Base-by-base conservation (phyloP, 1,140 invertebrate genomes). In the Anadara kagoshimensis region DNA sequence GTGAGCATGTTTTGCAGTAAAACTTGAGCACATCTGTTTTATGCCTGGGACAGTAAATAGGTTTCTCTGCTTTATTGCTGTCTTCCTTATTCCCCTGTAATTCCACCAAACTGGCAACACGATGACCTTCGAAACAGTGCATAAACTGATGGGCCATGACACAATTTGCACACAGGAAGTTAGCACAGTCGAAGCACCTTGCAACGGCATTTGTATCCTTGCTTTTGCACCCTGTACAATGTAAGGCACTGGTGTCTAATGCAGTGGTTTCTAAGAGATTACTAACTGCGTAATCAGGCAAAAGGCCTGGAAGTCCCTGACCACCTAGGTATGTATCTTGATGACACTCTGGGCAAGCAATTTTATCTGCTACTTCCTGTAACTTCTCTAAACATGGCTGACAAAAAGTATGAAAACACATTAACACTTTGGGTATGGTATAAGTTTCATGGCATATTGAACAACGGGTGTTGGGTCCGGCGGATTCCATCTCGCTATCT, bases 111-210 rank as follows among this genome's bases (percentile, higher is more conserved):
- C 93, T 94, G 51, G 94, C 91, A 18, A 98, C 95, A 12, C 82
- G 73, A 90, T 99, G 98, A 44, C 96, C 96, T 88, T 98, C 96
- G 90, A 99, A 99, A 87, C 96, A 98, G 87, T 98, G 96, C 97
- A 99, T 99, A 87, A 95, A 98, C 89, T 98, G 95, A 89, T 99
- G 97, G 53, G 97, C 97, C 93, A 97, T 97, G 79, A 97, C 96
- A 92, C 97, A 99, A 85, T 97, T 97, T 54, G 95, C 93, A 90
- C 97, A 99, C 56, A 99, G 92, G 86, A 95, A 97, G 85, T 97
- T 97, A 76, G 94, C 94, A 90, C 97, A 99, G 87, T 98, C 96
- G 85, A 96, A 94, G 90, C 97, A 99, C 80, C 95, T 84, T 10
- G 90, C 90, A 2, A 90, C 86, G 56, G 91, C 91, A 62, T 83